Base-by-base conservation (phyloP, 2,113 vertebrate genomes). In the Nettapus auritus region DNA sequence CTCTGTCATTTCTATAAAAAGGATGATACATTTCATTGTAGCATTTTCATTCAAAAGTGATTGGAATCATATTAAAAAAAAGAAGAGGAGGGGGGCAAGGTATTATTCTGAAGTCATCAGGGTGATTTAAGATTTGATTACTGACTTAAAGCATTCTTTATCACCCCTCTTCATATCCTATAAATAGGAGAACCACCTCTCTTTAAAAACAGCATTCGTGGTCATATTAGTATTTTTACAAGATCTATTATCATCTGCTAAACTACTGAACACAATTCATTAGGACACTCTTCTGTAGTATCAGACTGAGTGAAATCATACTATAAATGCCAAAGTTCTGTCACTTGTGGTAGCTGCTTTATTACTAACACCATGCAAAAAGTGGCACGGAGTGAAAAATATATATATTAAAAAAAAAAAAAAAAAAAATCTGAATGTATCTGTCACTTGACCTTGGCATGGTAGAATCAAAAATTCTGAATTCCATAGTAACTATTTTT, bases 21-120 rank as follows among this genome's bases (percentile, higher is more conserved):
- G 70, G 62, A 86, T 82, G 89, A 95, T 86, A 71, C 74, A 89
- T 86, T 91, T 96, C 89, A 69, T 44, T 82, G 89, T 11, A 87
- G 66, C 67, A 48, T 94, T 85, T 82, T 94, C 89, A 69, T 70
- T 87, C 81, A 64, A 60, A 90, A 89, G 87, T 69, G 66, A 89
- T n/a, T 82, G 74, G 78, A 85, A 89, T 89, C 70, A 93, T 89
- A 57, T 57, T 63, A 7, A 63, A 52, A 78, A 90, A 92, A 89
- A 7, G 74, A 55, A 56, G 28, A 63, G 22, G 76, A 55, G 36
- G 63, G 63, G 63, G 64, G 33, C 28, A 67, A 86, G 70, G 48
- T 25, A 69, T 33, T 44, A 23, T 78, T 93, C 86, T 59, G 79
- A 77, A 59, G 64, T 69, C 79, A 90, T 95, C 80, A 83, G 28